Percentiles rank a stretch among this genome's conserved stretches.
These are phyloP conservation scores for Mythimna lalbum DNA, from an alignment of 2,888 invertebrate genomes.

Conservation along the genomic window DNA sequence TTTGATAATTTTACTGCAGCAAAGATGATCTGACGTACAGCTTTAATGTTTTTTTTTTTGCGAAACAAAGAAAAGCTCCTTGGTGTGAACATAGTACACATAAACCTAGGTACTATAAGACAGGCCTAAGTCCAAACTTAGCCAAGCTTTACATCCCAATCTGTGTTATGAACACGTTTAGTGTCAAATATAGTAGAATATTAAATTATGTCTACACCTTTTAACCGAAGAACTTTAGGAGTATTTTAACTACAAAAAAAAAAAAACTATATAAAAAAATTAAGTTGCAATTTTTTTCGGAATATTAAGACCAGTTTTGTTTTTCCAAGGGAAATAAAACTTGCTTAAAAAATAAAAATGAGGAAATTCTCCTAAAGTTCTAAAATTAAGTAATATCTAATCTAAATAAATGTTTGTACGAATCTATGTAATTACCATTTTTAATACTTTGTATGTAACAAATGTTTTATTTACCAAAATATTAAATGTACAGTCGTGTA, in stretches of 20 bases:
- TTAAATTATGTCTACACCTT: slow-evolving; percentile 51
- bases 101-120: slow-evolving; percentile 46
- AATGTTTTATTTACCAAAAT: slow-evolving; percentile 64
- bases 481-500: slow-evolving; percentile 72
- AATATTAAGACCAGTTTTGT: neutral
- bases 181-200: slow-evolving; percentile 70
- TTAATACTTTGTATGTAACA: slow-evolving; percentile 62
- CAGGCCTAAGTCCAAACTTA: slow-evolving; percentile 76
- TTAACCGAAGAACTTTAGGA: slow-evolving; percentile 40
- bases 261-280: neutral
- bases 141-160: slow-evolving; percentile 73
- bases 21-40: neutral
- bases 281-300: neutral
- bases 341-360: neutral
- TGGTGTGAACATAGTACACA: slow-evolving; percentile 55
- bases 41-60: neutral
- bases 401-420: slow-evolving; percentile 73
- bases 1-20: neutral
- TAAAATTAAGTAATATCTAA: slow-evolving; percentile 34
- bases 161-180: slow-evolving; percentile 75
- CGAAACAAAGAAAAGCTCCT: slow-evolving; percentile 37
- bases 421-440: slow-evolving; percentile 67
- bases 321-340: no score
- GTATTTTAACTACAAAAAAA: slow-evolving; percentile 31
- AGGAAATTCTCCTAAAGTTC: slow-evolving; percentile 45